Evolutionary conservation across 2,888 invertebrate genomes (phyloP).

Genomic region (Amphipoea oculea): DNA sequence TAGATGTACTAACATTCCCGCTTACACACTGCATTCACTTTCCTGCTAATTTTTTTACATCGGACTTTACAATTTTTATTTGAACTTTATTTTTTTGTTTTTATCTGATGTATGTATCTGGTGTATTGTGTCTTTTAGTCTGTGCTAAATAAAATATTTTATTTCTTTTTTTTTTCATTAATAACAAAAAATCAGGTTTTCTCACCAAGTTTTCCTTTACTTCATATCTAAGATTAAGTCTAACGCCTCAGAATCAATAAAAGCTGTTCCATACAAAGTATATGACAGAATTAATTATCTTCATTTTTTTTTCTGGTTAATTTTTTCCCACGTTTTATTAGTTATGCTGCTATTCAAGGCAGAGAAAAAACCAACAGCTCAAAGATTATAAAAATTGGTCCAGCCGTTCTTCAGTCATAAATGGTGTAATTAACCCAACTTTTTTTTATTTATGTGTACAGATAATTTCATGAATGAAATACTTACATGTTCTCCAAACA

Average conservation of each 20-base stretch:
- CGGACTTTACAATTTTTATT: no score
- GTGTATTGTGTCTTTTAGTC: no score
- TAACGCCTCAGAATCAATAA: no score
- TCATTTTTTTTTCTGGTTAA: background rate
- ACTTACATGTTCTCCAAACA: constrained; percentile 78
- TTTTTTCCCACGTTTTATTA: background rate
- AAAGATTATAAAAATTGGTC: no score
- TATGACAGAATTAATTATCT: background rate
- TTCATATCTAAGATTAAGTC: background rate
- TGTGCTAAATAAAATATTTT: no score
- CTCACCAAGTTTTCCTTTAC: background rate
- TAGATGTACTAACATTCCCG: background rate
- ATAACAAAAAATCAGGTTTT: background rate
- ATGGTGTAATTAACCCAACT: no score
- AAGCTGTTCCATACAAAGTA: background rate
- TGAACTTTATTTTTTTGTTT: no score
- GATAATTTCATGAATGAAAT: background rate
- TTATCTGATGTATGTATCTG: no score
- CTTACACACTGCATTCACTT: no score
- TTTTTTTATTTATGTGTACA: background rate
- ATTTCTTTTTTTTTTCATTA: no score
- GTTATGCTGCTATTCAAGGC: background rate
- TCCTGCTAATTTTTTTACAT: no score
- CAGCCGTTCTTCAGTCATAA: no score
- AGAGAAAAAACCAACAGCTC: background rate